These are phyloP conservation scores for Sphenodon punctatus DNA, from an alignment of 2,797 vertebrate genomes.

Conservation along the genomic window DNA sequence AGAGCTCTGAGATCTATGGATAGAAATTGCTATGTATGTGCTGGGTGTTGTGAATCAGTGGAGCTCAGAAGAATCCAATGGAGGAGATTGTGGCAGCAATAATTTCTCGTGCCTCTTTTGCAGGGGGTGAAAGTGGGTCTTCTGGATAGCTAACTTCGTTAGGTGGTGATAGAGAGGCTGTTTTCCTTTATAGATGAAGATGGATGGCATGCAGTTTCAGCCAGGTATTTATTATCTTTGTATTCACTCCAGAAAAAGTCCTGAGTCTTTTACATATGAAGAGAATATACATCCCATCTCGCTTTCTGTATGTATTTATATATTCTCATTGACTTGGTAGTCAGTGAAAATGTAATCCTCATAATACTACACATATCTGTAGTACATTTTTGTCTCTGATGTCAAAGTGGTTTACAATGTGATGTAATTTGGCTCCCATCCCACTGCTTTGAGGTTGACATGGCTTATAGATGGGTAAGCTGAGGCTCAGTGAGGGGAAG, in stretches of 20 bases:
- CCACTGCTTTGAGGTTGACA: background rate
- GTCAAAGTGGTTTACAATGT: constrained; percentile 31
- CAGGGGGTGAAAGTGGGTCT: background rate
- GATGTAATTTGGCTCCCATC: background rate
- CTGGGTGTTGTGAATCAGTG: background rate
- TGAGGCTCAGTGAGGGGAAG: background rate
- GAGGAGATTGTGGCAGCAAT: background rate
- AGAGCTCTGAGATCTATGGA: too few species aligned
- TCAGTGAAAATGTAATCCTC: background rate
- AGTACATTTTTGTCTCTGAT: constrained; percentile 30
- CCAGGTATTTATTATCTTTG: background rate
- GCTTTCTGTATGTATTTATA: background rate
- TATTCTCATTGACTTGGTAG: background rate
- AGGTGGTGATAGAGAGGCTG: too few species aligned
- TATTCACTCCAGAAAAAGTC: background rate
- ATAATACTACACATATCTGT: background rate
- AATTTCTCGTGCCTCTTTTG: background rate
- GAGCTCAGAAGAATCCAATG: background rate
- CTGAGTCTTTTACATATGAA: background rate
- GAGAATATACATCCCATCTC: background rate
- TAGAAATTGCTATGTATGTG: background rate
- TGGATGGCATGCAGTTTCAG: background rate
- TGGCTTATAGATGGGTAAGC: background rate
- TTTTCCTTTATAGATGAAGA: background rate
- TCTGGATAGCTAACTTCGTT: background rate